Evolutionary conservation across 2,888 invertebrate genomes (phyloP).

Genomic region (Ennomos quercinarius): DNA sequence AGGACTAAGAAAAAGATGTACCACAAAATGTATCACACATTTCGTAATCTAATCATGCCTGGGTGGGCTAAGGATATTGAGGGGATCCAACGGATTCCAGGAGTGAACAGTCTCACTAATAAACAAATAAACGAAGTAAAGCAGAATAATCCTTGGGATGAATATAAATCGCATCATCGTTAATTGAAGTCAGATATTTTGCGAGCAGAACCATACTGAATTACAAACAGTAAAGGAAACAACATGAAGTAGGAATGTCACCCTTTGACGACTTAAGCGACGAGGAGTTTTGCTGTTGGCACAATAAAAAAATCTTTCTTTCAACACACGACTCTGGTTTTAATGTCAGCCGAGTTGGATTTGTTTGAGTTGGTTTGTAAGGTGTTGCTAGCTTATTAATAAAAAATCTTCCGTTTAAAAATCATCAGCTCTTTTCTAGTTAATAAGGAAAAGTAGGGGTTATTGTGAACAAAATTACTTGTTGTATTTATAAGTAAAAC

Average conservation of each 20-base stretch:
- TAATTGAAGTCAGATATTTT: constrained; percentile 64
- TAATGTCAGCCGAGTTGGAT: no score
- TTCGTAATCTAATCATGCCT: constrained; percentile 42
- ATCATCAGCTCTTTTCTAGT: no score
- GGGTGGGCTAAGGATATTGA: constrained; percentile 16
- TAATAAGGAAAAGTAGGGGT: no score
- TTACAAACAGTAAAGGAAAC: constrained; percentile 44
- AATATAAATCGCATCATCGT: constrained; percentile 68
- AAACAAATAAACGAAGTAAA: constrained; percentile 60
- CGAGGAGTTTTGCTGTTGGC: neutral
- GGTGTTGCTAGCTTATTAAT: no score
- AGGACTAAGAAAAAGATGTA: neutral
- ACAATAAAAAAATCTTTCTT: no score
- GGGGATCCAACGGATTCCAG: constrained; percentile 19
- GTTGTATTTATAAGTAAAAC: no score
- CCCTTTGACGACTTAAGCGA: neutral
- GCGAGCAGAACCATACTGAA: constrained; percentile 50
- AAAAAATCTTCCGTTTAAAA: no score
- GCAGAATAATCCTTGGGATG: constrained; percentile 61
- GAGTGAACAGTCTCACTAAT: constrained; percentile 55
- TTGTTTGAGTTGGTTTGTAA: no score
- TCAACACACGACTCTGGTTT: no score
- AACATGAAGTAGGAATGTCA: constrained; percentile 13
- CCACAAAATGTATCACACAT: neutral
- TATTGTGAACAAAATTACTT: no score